These are phyloP conservation scores for Cremastinae sp. DNA, from an alignment of 2,888 invertebrate genomes.

Conservation along the genomic window DNA sequence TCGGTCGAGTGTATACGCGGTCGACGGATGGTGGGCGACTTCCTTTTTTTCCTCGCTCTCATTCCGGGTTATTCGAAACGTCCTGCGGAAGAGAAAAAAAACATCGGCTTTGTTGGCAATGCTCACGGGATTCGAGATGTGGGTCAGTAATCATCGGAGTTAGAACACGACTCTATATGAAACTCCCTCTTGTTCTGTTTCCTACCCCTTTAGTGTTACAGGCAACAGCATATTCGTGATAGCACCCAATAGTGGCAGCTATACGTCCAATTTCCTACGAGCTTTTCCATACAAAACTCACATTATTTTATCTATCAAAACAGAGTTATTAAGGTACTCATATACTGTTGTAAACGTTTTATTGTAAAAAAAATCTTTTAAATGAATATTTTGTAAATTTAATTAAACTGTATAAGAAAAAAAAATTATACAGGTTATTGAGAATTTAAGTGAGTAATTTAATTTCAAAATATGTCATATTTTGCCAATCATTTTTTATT, in stretches of 20 bases:
- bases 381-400: neutral
- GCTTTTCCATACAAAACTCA: neutral
- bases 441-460: no score
- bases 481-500: no score
- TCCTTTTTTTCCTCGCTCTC: conserved; percentile 22
- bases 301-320: neutral
- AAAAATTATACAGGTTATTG: no score
- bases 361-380: neutral
- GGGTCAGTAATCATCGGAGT: conserved; percentile 68
- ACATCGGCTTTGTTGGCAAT: conserved; percentile 62
- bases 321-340: neutral
- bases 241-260: conserved; percentile 27
- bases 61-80: conserved; percentile 14
- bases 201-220: conserved; percentile 40
- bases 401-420: neutral
- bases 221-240: conserved; percentile 45
- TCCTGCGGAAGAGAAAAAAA: conserved; percentile 41
- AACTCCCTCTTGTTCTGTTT: conserved; percentile 23
- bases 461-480: no score
- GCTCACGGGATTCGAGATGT: conserved; percentile 60
- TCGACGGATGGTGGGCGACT: conserved; percentile 5
- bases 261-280: neutral
- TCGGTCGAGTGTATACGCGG: neutral
- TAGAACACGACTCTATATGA: conserved; percentile 15
- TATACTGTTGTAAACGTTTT: no score